Evolutionary conservation across 2,113 vertebrate species (phyloP).

Genomic region (Myodes glareolus): DNA sequence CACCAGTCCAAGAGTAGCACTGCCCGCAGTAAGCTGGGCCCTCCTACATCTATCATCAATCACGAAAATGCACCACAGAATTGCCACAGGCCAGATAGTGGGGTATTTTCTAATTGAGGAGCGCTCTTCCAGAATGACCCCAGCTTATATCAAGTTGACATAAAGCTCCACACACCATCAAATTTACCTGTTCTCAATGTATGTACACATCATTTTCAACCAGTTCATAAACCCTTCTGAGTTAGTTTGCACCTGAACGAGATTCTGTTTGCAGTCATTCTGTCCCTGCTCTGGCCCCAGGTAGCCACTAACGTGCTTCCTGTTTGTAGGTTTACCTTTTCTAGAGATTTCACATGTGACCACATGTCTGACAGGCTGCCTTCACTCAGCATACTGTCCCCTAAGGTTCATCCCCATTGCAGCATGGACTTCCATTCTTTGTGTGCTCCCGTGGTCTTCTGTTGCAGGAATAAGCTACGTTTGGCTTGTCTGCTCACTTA

Average conservation of each 20-base stretch:
- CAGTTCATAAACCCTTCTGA: too few species aligned
- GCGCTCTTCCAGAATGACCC: background rate
- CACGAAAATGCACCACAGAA: background rate
- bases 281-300: background rate
- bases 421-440: background rate
- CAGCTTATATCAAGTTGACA: background rate
- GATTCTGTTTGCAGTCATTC: background rate
- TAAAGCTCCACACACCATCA: background rate
- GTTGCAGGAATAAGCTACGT: rapidly evolving
- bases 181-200: rapidly evolving
- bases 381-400: background rate
- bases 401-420: rapidly evolving
- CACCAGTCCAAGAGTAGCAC: background rate
- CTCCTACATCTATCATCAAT: background rate
- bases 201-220: background rate
- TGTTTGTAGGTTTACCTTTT: background rate
- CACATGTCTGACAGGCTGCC: background rate
- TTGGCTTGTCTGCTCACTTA: background rate
- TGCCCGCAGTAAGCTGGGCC: background rate
- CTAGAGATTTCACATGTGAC: background rate
- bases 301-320: background rate
- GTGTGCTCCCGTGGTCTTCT: background rate
- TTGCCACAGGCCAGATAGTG: background rate
- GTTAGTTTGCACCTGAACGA: background rate
- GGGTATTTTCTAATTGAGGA: background rate